These are phyloP conservation scores for Perca fluviatilis DNA, from an alignment of 2,113 vertebrate species.

Conservation along the genomic window DNA sequence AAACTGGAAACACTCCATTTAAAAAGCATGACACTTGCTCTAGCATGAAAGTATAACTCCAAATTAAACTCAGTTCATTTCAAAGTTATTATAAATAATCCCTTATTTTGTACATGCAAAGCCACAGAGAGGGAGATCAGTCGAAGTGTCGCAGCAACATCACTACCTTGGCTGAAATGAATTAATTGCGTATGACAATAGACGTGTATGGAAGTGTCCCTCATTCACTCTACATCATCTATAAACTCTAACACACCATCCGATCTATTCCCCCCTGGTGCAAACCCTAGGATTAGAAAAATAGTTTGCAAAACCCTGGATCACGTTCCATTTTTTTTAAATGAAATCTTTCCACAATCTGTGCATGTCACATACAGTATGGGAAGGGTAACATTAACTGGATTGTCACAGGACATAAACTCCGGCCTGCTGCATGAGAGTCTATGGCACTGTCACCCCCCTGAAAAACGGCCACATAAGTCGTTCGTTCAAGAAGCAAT, in stretches of 20 bases:
- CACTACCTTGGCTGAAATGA: neutral
- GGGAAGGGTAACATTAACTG: neutral
- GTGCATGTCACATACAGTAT: neutral
- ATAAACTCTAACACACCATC: neutral
- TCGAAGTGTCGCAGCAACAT: neutral
- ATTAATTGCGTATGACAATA: conserved; percentile 17
- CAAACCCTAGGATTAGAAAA: no score
- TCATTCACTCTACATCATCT: conserved; percentile 18
- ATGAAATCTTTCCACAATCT: neutral
- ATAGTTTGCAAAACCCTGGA: neutral
- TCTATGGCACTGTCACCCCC: no score
- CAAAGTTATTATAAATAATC: conserved; percentile 40
- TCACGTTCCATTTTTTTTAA: neutral
- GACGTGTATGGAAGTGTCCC: conserved; percentile 7
- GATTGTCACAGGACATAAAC: no score
- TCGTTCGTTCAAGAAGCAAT: no score
- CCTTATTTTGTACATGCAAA: neutral
- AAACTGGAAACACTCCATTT: conserved; percentile 17
- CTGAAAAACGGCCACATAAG: no score
- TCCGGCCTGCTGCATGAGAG: neutral
- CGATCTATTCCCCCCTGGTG: neutral
- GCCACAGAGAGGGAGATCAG: conserved; percentile 1
- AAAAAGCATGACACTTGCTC: conserved; percentile 2
- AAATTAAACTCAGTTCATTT: conserved; percentile 25
- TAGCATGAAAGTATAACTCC: conserved; percentile 5